phyloP scores from a whole-genome alignment of 2,888 invertebrate genomes.

The Tridacna gigas region DNA sequence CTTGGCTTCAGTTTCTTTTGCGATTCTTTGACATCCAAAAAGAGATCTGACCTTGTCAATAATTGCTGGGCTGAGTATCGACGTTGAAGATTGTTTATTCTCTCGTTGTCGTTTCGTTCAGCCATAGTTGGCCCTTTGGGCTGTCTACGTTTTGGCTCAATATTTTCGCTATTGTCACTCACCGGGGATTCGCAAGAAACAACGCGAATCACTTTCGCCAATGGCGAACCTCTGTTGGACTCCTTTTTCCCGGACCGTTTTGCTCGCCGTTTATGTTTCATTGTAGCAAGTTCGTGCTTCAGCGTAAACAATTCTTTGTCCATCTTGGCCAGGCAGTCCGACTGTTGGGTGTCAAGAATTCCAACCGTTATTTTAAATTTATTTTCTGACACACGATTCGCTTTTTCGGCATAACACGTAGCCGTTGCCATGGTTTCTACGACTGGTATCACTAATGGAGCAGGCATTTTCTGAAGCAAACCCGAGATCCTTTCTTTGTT shows the following conservation, averaged over 20 bases:
- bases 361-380: constrained; percentile 47
- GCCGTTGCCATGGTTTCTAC: constrained; percentile 52
- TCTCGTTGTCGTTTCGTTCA: constrained; percentile 41
- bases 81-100: constrained; percentile 53
- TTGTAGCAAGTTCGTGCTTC: constrained; percentile 49
- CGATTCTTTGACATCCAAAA: constrained; percentile 8
- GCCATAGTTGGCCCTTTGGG: constrained; percentile 37
- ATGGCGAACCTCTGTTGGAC: constrained; percentile 49
- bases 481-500: too few relatives aligned
- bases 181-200: constrained; percentile 20
- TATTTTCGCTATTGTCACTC: constrained; percentile 33
- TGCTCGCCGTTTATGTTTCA: constrained; percentile 34
- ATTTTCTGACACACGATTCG: constrained; percentile 56
- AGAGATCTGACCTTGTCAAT: constrained; percentile 10
- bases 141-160: constrained; percentile 36
- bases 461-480: constrained; percentile 37
- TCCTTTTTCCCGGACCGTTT: constrained; percentile 53
- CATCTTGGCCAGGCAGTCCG: constrained; percentile 50
- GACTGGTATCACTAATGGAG: constrained; percentile 53
- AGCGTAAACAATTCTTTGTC: constrained; percentile 57
- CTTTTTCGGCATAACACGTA: constrained; percentile 52
- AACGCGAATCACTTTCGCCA: constrained; percentile 49
- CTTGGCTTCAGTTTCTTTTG: constrained; percentile 8
- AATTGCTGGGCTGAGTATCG: constrained; percentile 45
- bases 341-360: constrained; percentile 38